phyloP scores from a whole-genome alignment of 2,797 vertebrate genomes.

The Malacoctenus gilli region DNA sequence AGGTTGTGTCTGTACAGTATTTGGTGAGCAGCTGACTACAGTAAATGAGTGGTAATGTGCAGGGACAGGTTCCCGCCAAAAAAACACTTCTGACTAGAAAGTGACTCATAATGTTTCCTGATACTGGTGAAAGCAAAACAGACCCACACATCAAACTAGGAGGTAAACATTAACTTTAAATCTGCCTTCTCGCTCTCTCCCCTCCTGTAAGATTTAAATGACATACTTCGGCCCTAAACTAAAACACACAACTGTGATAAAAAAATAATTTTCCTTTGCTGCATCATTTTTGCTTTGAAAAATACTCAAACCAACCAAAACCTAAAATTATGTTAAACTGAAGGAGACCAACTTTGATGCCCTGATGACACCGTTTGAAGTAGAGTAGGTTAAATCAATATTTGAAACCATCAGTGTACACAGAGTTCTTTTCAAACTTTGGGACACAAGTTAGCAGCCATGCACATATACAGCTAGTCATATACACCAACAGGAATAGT shows the following conservation, averaged over 20 bases:
- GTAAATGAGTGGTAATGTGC: no score
- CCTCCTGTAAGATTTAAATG: slow-evolving; percentile 2
- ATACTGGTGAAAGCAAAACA: slow-evolving; percentile 18
- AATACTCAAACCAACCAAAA: no score
- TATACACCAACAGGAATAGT: slow-evolving; percentile 24
- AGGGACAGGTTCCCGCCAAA: no score
- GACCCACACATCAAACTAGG: slow-evolving; percentile 1
- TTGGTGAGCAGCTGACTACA: no score
- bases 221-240: background rate
- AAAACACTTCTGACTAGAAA: no score
- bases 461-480: slow-evolving; percentile 18
- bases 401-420: slow-evolving; percentile 55
- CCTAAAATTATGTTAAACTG: no score
- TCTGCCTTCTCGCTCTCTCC: background rate
- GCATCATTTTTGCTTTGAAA: no score
- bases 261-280: no score
- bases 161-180: slow-evolving; percentile 41
- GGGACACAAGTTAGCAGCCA: slow-evolving; percentile 38
- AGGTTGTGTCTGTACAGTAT: no score
- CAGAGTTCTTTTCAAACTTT: slow-evolving; percentile 39
- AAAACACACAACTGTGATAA: no score
- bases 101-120: slow-evolving; percentile 13
- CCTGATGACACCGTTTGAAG: no score
- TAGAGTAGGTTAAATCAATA: slow-evolving; percentile 66
- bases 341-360: no score